Evolutionary conservation across 2,113 vertebrate genomes (phyloP), one percentile per base, ranked within the genome.

Genomic region (Struthio camelus): DNA sequence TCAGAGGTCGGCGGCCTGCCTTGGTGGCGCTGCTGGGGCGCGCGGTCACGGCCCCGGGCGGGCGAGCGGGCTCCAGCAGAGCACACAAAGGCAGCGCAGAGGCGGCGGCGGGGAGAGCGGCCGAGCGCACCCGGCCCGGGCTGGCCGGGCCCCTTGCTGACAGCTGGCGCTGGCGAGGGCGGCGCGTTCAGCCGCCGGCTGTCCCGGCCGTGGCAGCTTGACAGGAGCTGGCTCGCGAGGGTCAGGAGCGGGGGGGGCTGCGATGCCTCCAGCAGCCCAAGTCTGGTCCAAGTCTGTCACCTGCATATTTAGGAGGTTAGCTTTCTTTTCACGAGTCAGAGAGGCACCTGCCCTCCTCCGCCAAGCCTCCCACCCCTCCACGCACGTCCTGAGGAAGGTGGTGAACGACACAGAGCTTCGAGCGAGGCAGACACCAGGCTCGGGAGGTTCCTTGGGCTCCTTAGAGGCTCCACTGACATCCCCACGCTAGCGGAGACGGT

Each of bases 31-130:
- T n/a, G n/a, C 61, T 0, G 2, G 32, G 0, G 42, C 54, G n/a
- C 2, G 1, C 17, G 54, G 53, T 14, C 38, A 27, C 0, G 0
- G 48, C 75, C 62, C 80, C 24, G 9, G 48, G 72, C 0, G 0
- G 27, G 70, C 11, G 51, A 76, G 36, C 0, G 0, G 56, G 62
- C 4, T 1, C 6, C 36, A 25, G 38, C 0, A 0, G 75, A 67
- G 89, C 46, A 19, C 46, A 91, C 90, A 90, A 95, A 93, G 93
- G 72, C 80, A 54, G 34, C 1, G 0, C 58, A 80, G 92, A 76
- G 53, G 53, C 80, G 78, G 71, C 1, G 0, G 27, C 77, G 69
- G 59, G 51, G 76, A 88, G 71, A 84, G 61, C 19, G 25, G 14
- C 38, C 94, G 4, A 24, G 11, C 73, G 30, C 0, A 15, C 56